Conservation (phyloP, 2,888 invertebrate species). For the Drosophila subquinaria region DNA sequence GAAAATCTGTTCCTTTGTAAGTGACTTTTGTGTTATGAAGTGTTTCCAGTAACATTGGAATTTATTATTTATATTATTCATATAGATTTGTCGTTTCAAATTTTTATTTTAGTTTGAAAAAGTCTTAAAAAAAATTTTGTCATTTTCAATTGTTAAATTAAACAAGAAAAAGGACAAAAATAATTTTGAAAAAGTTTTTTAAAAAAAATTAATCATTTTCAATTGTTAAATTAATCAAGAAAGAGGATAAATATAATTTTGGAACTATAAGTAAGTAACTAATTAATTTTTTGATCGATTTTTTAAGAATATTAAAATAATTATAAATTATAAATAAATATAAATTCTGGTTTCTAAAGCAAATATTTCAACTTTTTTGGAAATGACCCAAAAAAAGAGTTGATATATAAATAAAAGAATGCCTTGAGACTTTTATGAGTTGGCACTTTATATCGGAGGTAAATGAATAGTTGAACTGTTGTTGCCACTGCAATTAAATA, state of each 20-base stretch:
- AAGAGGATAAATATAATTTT: not conserved
- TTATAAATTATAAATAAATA: not conserved
- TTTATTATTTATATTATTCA: not conserved
- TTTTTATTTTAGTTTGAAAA: not conserved
- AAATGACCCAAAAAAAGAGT: not conserved
- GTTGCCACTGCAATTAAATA: slow-evolving; percentile 28
- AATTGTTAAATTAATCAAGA: not conserved
- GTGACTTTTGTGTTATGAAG: not conserved
- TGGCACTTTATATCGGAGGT: slow-evolving; percentile 5
- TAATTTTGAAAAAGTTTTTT: no score
- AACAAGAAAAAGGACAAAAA: no score
- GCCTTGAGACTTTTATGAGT: slow-evolving; percentile 18
- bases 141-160: not conserved
- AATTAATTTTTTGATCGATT: no score
- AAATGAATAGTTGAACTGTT: slow-evolving; percentile 11
- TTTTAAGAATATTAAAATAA: not conserved
- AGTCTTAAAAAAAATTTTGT: not conserved
- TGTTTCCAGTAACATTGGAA: not conserved
- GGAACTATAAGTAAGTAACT: not conserved
- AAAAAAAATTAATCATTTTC: not conserved
- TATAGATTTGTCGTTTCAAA: not conserved
- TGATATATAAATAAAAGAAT: slow-evolving; percentile 12
- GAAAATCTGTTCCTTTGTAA: not conserved
- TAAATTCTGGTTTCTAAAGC: not conserved
- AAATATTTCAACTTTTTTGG: not conserved